phyloP scores from a whole-genome alignment of 2,113 vertebrate species.

The Muntiacus reevesi region DNA sequence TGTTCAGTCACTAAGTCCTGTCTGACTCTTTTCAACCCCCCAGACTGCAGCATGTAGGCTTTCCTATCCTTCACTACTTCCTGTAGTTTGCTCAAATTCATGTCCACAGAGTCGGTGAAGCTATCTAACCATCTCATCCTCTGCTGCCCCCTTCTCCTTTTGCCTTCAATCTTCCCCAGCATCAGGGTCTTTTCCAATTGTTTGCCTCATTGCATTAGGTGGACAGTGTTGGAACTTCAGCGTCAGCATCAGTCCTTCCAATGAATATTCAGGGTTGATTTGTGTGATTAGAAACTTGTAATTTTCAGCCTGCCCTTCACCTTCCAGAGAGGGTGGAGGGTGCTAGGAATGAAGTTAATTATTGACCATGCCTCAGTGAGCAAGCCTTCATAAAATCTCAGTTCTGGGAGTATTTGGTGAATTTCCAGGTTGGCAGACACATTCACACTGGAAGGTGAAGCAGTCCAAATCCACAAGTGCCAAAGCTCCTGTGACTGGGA shows the following conservation, averaged over 20 bases:
- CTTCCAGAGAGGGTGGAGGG: background rate
- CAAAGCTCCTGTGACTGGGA: background rate
- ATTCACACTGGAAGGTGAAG: rapidly evolving
- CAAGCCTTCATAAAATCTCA: background rate
- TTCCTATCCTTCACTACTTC: background rate
- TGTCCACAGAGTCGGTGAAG: background rate
- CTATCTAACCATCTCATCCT: background rate
- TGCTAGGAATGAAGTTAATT: background rate
- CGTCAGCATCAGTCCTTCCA: background rate
- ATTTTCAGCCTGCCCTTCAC: background rate
- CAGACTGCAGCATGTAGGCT: background rate
- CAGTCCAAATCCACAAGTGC: background rate
- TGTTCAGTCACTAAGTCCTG: background rate
- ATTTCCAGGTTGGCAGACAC: background rate
- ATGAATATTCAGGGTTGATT: background rate
- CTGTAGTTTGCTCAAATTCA: background rate
- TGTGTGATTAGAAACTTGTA: background rate
- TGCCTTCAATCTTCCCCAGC: background rate
- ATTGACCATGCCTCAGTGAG: background rate
- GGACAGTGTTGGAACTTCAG: background rate
- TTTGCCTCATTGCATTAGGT: background rate
- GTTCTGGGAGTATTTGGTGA: background rate
- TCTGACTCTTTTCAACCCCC: background rate
- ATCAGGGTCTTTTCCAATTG: background rate
- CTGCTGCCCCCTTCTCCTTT: background rate